Evolutionary conservation across 2,113 vertebrate species (phyloP), one percentile per base, ranked within the genome.

Genomic region (Peromyscus leucopus): DNA sequence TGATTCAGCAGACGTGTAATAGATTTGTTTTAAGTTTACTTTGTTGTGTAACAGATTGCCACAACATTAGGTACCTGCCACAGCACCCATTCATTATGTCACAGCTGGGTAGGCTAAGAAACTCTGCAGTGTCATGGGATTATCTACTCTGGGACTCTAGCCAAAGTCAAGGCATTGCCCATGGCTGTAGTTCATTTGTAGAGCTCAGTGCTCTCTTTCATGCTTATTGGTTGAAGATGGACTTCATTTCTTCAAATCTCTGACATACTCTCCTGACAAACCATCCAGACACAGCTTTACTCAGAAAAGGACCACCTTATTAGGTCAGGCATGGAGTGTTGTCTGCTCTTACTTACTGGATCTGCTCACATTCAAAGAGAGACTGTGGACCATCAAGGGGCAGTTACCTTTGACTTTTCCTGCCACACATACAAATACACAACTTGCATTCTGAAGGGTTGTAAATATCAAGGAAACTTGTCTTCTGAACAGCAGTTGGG

Each of bases 171-270:
- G 12, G 8, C 72, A 24, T 16, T 65, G 6, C 89, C 33, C 31
- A 72, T 31, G 36, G 78, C 16, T 88, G 13, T 16, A 11, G 6
- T 33, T 63, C 36, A 89, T 7, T 11, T 26, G 21, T 42, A 63
- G 71, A 13, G 10, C n/a, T 69, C 46, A 15, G 7, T 57, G 42
- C 15, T 63, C 15, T 94, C 51, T 89, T 94, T 10, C 26, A 21
- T 39, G 21, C 36, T 72, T 63, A 24, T 55, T 75, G 48, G 28
- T 36, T 89, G 19, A 46, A 59, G 36, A 55, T 4, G 46, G 55
- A 92, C 79, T 96, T 80, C 0, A 83, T 83, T 93, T 83, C 28
- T 82, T 87, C 4, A 7, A 21, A 61, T 82, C 46, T 96, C 83
- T 84, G 75, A n/a, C 16, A 48, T 95, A 28, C 1, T 80, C n/a